A percentile compares a stretch with the other conserved stretches of the same genome.
phyloP scores from a whole-genome alignment of 2,113 vertebrate genomes.

The Vidua macroura region DNA sequence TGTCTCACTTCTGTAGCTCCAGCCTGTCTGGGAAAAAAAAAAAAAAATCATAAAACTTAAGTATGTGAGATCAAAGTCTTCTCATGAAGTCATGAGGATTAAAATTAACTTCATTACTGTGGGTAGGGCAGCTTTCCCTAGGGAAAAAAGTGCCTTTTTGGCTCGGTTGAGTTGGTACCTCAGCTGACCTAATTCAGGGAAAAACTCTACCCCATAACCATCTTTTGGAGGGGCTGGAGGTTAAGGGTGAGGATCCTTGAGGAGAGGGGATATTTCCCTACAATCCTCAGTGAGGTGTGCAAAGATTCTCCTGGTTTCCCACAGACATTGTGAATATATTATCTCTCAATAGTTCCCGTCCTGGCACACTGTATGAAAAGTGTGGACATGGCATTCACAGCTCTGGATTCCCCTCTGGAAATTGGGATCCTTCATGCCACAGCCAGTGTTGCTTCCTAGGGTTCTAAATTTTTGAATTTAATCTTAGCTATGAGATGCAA shows the following conservation, averaged over 20 bases:
- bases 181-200: not conserved
- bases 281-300: not conserved
- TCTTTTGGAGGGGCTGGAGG: rapidly evolving
- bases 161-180: not conserved
- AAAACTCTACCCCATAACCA: not conserved
- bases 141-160: not conserved
- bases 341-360: not conserved
- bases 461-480: not conserved
- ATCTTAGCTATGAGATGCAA: not conserved
- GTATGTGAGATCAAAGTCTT: not conserved
- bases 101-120: not conserved
- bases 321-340: rapidly evolving
- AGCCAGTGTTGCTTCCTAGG: not conserved
- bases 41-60: not conserved
- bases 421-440: not conserved
- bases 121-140: not conserved
- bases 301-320: not conserved
- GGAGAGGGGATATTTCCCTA: not conserved
- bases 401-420: not conserved
- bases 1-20: not conserved
- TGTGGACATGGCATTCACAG: rapidly evolving
- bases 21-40: not conserved
- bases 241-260: not conserved
- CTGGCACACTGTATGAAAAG: not conserved
- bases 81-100: not conserved